Base-by-base conservation (phyloP, 1,140 invertebrate genomes). In the Macrostomum lignano region DNA sequence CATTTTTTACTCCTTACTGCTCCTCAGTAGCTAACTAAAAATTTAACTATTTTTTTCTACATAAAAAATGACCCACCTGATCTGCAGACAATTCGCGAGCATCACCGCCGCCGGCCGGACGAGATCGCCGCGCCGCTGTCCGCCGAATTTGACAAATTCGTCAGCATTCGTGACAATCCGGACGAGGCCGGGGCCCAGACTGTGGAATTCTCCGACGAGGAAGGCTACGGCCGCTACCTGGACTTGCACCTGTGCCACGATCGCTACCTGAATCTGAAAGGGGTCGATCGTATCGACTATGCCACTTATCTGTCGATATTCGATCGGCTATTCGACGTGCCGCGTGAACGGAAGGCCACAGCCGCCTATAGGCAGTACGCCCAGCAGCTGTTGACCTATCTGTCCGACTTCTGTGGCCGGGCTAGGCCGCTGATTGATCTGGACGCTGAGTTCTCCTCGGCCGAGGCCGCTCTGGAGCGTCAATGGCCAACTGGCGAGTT, bases 181-280 rank as follows among this genome's bases (percentile, higher is more conserved):
- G 66, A 69, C 3, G 76, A 82, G 49, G 74, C 31, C 15, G 7
- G 10, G 4, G 25, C 29, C 5, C 17, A 25, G 34, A 36, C 25
- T 36, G 76, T 88, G 2, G 79, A 91, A 42, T 98, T 98, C 48
- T 82, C 78, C n/a, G 91, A 96, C 58, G 91, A 98, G 60, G 91
- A 98, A 63, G 86, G 88, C 9, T 96, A 93, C 63, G 91, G 91
- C 10, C 84, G 84, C 55, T 98, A 86, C 60, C 63, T 98, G 17
- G 91, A 98, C 64, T 64, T 98, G n/a, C 82, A 96, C 55, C 74
- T 84, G 54, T 79, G 79, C 48, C 93, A 81, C 58, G 76, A 81
- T 45, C 78, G 75, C 46, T 98, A 74, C 48, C 70, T 94, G 3
- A 96, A 98, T 53, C 61, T 98, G 9, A 93, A 96, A 59, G 84